Conservation (phyloP, 2,113 vertebrate species). For the Cryptotis parvus region DNA sequence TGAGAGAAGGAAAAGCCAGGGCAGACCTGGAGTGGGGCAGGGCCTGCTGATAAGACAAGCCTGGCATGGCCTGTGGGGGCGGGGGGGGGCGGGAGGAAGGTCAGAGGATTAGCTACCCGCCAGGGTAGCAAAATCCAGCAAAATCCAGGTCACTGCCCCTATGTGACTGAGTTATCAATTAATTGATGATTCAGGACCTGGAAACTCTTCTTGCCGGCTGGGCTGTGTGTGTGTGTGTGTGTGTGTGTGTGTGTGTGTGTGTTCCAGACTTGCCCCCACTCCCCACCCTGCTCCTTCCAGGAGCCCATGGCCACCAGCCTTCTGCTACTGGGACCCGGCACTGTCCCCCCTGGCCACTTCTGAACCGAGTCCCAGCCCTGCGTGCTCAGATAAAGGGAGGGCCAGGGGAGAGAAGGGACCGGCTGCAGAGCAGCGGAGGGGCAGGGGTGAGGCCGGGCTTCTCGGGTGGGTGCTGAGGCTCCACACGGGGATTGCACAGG, state of each 20-base stretch:
- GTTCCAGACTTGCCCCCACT: background rate
- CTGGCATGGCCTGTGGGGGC: slow-evolving; percentile 8
- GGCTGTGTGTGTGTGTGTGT: too few species aligned
- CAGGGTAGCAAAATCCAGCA: background rate
- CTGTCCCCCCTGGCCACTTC: background rate
- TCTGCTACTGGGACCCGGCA: background rate
- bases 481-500: background rate
- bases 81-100: background rate
- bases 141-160: slow-evolving; percentile 36
- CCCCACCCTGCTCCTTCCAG: background rate
- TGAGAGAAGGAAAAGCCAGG: background rate
- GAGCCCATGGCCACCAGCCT: background rate
- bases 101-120: slow-evolving; percentile 57
- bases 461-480: background rate
- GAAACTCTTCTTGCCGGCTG: background rate
- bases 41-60: slow-evolving; percentile 50
- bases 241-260: background rate
- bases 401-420: background rate
- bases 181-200: slow-evolving; percentile 14
- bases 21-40: background rate
- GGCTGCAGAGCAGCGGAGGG: background rate
- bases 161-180: slow-evolving; percentile 54
- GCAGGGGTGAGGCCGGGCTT: background rate
- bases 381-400: background rate
- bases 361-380: background rate